These are phyloP conservation scores for Aselliscus stoliczkanus DNA, from an alignment of 2,797 vertebrate species.

Conservation along the genomic window DNA sequence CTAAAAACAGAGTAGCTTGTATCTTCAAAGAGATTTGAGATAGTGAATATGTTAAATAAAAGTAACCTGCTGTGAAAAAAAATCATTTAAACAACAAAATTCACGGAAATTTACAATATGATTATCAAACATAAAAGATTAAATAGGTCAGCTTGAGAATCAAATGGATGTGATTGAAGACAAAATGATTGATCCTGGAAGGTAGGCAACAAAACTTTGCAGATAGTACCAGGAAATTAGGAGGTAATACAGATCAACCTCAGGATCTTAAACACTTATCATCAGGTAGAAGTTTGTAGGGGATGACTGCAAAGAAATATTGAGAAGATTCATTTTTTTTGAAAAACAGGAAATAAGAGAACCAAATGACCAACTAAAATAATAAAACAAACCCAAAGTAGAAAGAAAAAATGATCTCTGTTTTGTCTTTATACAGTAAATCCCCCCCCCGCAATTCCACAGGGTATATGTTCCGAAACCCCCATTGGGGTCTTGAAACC, in stretches of 20 bases:
- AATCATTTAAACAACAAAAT: background rate
- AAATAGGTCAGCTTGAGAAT: background rate
- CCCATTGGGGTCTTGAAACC: background rate
- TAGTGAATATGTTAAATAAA: background rate
- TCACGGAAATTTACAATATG: background rate
- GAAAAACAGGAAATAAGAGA: background rate
- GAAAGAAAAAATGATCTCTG: background rate
- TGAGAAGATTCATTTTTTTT: background rate
- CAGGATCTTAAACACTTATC: background rate
- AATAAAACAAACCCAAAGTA: background rate
- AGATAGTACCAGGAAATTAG: background rate
- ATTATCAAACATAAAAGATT: background rate
- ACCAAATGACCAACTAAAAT: background rate
- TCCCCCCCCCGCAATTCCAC: background rate
- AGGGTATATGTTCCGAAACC: background rate
- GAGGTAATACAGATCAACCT: background rate
- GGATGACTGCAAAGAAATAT: background rate
- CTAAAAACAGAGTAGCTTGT: background rate
- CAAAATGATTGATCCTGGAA: background rate
- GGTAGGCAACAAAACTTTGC: background rate
- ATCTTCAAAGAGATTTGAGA: background rate
- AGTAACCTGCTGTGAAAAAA: background rate
- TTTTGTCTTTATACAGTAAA: background rate
- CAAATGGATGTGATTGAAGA: background rate
- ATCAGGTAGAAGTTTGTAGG: background rate